Conservation (phyloP, 2,797 vertebrate species). For the Mus minutoides region DNA sequence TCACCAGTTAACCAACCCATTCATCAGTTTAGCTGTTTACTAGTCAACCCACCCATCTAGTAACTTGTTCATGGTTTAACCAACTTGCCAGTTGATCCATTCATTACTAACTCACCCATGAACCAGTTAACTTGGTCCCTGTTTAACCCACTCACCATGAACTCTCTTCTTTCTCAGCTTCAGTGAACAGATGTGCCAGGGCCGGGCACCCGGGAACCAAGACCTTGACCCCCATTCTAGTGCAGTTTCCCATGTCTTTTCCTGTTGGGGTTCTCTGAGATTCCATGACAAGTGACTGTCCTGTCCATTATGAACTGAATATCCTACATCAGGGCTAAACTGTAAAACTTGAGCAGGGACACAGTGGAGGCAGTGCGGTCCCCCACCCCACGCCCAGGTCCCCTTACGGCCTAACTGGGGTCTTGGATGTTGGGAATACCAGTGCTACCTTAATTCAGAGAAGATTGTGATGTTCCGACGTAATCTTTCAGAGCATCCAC, state of each 20-base stretch:
- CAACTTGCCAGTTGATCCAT: not conserved
- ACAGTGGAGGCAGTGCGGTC: not conserved
- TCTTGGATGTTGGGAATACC: not conserved
- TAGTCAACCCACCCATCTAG: not conserved
- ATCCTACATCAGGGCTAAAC: not conserved
- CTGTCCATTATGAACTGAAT: not conserved
- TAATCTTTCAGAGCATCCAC: not conserved
- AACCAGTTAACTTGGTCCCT: not conserved
- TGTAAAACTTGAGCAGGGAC: not conserved
- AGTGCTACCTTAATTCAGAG: not conserved
- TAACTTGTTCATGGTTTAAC: not conserved
- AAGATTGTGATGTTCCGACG: slow-evolving; percentile 7
- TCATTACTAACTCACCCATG: not conserved
- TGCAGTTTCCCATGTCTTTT: not conserved
- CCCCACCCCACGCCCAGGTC: not conserved
- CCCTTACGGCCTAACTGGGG: slow-evolving; percentile 12
- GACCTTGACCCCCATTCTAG: not conserved
- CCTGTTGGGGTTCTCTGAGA: not conserved
- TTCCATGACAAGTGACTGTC: not conserved
- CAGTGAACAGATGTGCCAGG: not conserved
- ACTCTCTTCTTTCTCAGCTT: not conserved
- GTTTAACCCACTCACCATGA: not conserved
- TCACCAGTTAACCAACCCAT: not conserved
- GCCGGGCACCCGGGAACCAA: not conserved
- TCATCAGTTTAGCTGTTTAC: too few relatives aligned